Conservation (phyloP, 2,113 vertebrate species). For the Progne subis region DNA sequence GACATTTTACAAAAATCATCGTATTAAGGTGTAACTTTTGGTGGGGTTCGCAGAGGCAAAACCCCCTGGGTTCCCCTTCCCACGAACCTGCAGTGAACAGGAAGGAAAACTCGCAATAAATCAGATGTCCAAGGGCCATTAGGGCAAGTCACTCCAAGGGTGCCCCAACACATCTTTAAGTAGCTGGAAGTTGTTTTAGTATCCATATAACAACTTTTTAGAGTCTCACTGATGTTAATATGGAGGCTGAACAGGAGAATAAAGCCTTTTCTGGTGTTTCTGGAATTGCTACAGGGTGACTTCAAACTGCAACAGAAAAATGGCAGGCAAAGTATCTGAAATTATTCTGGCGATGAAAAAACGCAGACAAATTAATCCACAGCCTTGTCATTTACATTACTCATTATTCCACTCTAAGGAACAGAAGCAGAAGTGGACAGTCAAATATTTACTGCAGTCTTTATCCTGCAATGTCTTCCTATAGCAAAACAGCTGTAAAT, state of each 20-base stretch:
- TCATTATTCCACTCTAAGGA: not conserved
- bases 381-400: not conserved
- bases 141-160: not conserved
- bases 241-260: not conserved
- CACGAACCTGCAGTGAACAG: constrained; percentile 12
- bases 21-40: not conserved
- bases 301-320: not conserved
- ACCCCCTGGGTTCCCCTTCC: not conserved
- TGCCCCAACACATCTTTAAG: not conserved
- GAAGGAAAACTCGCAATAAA: not conserved
- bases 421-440: not conserved
- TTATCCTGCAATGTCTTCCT: not conserved
- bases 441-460: not conserved
- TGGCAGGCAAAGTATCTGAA: not conserved
- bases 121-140: not conserved
- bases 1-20: not conserved
- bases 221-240: not conserved
- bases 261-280: not conserved
- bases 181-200: not conserved
- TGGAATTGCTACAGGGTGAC: not conserved
- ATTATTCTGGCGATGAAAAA: not conserved
- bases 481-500: not conserved
- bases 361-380: not conserved
- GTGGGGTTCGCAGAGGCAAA: not conserved
- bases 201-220: not conserved